Conservation (phyloP, 2,888 invertebrate genomes). For the Glaucopsyche alexis region DNA sequence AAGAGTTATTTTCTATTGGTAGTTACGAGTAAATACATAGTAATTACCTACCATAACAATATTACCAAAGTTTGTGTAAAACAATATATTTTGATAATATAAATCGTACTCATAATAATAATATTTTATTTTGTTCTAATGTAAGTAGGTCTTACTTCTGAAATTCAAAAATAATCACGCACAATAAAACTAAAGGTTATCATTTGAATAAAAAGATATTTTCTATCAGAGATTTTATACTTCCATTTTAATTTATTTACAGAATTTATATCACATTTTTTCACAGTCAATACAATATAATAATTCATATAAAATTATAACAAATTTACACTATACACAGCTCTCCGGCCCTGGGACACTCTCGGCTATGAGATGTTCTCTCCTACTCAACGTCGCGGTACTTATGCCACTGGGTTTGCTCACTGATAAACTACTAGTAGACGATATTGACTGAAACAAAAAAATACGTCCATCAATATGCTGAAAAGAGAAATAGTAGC, state of each 20-base stretch:
- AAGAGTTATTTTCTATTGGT: not conserved
- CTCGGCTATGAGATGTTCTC: constrained; percentile 74
- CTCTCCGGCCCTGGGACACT: constrained; percentile 76
- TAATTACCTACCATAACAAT: no score
- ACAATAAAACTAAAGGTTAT: no score
- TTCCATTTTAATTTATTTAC: constrained; percentile 50
- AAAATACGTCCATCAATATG: constrained; percentile 14
- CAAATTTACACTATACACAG: constrained; percentile 60
- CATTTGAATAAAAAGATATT: not conserved
- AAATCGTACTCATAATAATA: no score
- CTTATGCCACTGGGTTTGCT: constrained; percentile 55
- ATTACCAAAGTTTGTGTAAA: no score
- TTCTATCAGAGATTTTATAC: constrained; percentile 34
- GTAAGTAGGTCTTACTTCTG: no score
- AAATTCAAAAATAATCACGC: no score
- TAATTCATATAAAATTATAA: constrained; percentile 45
- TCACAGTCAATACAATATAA: constrained; percentile 57
- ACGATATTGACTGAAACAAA: constrained; percentile 55
- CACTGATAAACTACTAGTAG: constrained; percentile 52
- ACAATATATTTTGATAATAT: no score
- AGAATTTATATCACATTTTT: constrained; percentile 54
- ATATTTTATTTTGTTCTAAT: no score
- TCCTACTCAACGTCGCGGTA: constrained; percentile 63
- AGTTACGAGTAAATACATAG: no score
- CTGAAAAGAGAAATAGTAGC: not conserved